A percentile compares a stretch with the other conserved stretches of the same genome.
Conservation (phyloP, 1,140 invertebrate species). For the Arctopsyche grandis region DNA sequence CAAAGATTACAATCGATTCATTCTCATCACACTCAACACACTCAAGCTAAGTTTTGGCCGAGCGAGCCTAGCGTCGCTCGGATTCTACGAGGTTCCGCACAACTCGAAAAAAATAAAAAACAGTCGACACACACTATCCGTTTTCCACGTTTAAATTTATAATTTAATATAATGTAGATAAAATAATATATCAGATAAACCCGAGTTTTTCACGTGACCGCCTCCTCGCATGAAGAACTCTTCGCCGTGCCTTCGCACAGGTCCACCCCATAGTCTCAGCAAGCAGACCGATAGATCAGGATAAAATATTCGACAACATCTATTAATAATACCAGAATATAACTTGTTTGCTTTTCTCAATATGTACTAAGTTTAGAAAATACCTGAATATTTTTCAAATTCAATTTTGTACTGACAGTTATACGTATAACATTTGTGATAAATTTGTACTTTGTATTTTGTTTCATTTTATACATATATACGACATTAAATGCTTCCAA, state of each 20-base stretch:
- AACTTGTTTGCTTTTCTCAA: slow-evolving; percentile 63
- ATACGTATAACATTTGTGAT: slow-evolving; percentile 58
- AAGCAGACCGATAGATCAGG: background rate
- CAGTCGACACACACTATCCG: slow-evolving; percentile 11
- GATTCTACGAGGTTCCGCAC: slow-evolving; percentile 21
- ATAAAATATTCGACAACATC: slow-evolving; percentile 48
- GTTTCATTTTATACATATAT: slow-evolving; percentile 54
- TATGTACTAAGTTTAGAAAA: slow-evolving; percentile 61
- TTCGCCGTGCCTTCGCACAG: slow-evolving; percentile 36
- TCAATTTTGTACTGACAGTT: slow-evolving; percentile 67
- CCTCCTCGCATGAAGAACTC: slow-evolving; percentile 2
- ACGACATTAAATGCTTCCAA: slow-evolving; percentile 53
- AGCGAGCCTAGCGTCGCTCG: slow-evolving; percentile 38
- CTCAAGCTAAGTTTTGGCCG: slow-evolving; percentile 40
- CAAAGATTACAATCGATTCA: slow-evolving; percentile 46
- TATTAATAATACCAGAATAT: slow-evolving; percentile 60
- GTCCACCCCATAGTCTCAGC: slow-evolving; percentile 22
- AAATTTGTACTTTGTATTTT: slow-evolving; percentile 67
- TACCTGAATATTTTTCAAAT: slow-evolving; percentile 60
- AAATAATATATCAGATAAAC: too few relatives aligned
- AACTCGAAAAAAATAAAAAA: slow-evolving; percentile 20
- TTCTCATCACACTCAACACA: slow-evolving; percentile 32
- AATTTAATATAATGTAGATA: slow-evolving; percentile 32
- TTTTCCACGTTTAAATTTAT: slow-evolving; percentile 42
- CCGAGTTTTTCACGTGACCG: slow-evolving; percentile 30